Conservation (phyloP, 1,140 invertebrate genomes). For the Penaeus vannamei region DNA sequence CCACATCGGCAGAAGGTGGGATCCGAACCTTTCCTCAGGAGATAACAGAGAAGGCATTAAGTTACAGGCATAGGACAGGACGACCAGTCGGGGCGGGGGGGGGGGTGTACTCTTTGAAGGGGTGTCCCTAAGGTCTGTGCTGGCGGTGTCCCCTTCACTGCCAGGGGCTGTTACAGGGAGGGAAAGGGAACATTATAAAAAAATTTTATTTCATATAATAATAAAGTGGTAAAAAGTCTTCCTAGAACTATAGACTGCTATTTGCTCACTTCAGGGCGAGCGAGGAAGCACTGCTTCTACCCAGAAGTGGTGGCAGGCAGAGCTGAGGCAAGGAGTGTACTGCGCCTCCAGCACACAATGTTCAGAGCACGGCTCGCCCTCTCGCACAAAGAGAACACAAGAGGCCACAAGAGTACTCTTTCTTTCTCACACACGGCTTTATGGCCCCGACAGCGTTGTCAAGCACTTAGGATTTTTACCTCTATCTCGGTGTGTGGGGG, state of each 20-base stretch:
- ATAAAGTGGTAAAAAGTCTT: background rate
- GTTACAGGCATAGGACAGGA: constrained; percentile 50
- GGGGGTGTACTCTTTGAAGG: constrained; percentile 22
- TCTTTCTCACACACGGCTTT: too few relatives aligned
- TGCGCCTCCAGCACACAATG: too few relatives aligned
- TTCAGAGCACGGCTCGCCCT: too few relatives aligned
- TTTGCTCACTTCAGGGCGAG: background rate
- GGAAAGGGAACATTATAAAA: background rate
- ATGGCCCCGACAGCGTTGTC: too few relatives aligned
- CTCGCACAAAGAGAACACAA: constrained; percentile 41
- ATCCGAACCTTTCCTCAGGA: constrained; percentile 56
- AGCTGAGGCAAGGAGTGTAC: too few relatives aligned
- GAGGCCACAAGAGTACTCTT: constrained; percentile 18
- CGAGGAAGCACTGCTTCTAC: too few relatives aligned
- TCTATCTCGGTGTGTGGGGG: too few relatives aligned
- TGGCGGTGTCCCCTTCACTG: background rate
- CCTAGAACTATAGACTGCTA: background rate
- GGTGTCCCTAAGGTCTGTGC: constrained; percentile 32
- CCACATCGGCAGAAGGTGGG: constrained; percentile 12
- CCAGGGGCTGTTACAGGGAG: background rate
- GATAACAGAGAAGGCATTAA: constrained; percentile 63
- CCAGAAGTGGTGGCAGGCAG: too few relatives aligned
- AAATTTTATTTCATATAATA: background rate
- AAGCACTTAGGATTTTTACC: too few relatives aligned
- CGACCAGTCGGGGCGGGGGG: constrained; percentile 30